Base-by-base conservation (phyloP, 1,140 invertebrate genomes). In the Euwallacea similis region DNA sequence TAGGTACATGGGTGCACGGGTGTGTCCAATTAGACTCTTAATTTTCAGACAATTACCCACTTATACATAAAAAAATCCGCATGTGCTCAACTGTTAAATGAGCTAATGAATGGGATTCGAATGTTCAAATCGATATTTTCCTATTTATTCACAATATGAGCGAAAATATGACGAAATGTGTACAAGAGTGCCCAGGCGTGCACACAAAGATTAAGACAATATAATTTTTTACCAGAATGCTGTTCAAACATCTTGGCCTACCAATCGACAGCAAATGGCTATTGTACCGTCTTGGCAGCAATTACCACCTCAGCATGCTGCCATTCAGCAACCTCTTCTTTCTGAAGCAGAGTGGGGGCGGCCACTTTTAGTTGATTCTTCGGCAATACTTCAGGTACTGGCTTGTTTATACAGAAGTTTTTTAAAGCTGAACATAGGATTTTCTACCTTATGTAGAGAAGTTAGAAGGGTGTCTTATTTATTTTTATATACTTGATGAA, bases 241-340 rank as follows among this genome's bases (percentile, higher is more conserved):
- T 9, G 90, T 93, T 9, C 90, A 92, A 82, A 89, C 89, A 13
- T 90, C 91, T 55, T 94, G 92, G 92, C 89, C 91, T 7, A 86
- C 87, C 44, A 88, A 88, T 58, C 89, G 89, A 72, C 92, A 93
- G 78, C 92, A 93, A 78, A 89, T 94, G 78, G 88, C 94, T 3
- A 87, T 95, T 69, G 92, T 94, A 53, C 92, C 93, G n/a, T 91
- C 92, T 0, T 95, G 93, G 93, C 92, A 93, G 75, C 92, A 93
- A 76, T 83, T 90, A 64, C 88, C 87, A 53, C 85, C 88, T 6
- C 90, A 90, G 76, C 89, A 91, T 74, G 86, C 91, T 43, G 87
- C 91, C 2, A 90, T 90, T 10, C 91, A 92, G 76, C 88, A 89
- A 73, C 87, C 89, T 2, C 76, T 91, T 2, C 79, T 89, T 2